A percentile compares a stretch with the other conserved stretches of the same genome.
These are phyloP conservation scores for Temnothorax unifasciatus DNA, from an alignment of 2,888 invertebrate species.

Conservation along the genomic window DNA sequence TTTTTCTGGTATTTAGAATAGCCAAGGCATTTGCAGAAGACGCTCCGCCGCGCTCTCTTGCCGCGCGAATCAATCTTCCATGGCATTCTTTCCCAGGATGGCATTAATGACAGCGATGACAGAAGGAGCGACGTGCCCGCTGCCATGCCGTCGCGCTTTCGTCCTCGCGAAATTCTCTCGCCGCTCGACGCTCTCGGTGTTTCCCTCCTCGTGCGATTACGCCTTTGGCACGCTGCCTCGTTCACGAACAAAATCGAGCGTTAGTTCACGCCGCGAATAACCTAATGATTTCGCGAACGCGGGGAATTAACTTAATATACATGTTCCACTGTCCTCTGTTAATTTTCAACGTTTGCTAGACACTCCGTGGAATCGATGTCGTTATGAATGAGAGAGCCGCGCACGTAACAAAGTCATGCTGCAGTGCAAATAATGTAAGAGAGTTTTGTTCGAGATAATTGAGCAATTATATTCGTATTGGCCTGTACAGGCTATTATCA, in stretches of 20 bases:
- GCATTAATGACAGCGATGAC: constrained; percentile 56
- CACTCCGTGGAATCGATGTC: background rate
- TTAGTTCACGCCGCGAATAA: background rate
- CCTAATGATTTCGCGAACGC: background rate
- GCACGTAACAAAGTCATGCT: background rate
- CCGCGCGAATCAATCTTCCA: constrained; percentile 63
- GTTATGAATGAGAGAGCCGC: constrained; percentile 1
- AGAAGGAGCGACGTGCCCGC: constrained; percentile 30
- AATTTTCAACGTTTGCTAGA: background rate
- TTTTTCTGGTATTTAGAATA: constrained; percentile 77
- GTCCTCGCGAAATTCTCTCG: constrained; percentile 7
- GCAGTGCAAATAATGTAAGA: constrained; percentile 28
- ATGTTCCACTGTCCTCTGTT: background rate
- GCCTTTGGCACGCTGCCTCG: background rate
- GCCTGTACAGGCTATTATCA: constrained; percentile 13
- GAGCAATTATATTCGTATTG: constrained; percentile 28
- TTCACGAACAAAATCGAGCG: background rate
- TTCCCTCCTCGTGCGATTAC: background rate
- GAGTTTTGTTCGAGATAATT: constrained; percentile 37
- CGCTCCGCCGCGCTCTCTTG: constrained; percentile 47
- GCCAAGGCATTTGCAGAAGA: constrained; percentile 66
- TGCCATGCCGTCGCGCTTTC: background rate
- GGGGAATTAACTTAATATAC: background rate
- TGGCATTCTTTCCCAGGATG: constrained; percentile 49
- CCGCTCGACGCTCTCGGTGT: background rate